Percentiles rank a stretch among this genome's conserved stretches.
Evolutionary conservation across 2,888 invertebrate genomes (phyloP).

Genomic region (Orthosia incerta): DNA sequence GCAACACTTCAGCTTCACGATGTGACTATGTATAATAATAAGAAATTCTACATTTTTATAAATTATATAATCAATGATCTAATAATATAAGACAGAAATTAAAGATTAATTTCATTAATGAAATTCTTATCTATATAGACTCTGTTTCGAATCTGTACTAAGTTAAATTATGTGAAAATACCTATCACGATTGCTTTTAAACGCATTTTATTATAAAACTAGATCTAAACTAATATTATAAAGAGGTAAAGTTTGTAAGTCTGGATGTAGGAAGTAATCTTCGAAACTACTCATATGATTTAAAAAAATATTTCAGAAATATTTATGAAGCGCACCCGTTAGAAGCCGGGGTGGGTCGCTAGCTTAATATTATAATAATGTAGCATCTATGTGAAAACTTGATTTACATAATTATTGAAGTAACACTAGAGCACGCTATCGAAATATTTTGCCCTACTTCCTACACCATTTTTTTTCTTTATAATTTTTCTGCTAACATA

Average conservation of each 20-base stretch:
- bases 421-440: slow-evolving; percentile 39
- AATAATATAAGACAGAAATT: no score
- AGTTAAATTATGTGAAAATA: slow-evolving; percentile 31
- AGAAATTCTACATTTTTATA: background rate
- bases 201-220: slow-evolving; percentile 68
- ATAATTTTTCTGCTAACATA: slow-evolving; percentile 55
- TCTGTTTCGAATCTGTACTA: slow-evolving; percentile 10
- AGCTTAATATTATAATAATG: slow-evolving; percentile 11
- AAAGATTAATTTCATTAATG: background rate
- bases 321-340: no score
- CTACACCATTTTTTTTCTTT: background rate
- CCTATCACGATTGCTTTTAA: slow-evolving; percentile 69
- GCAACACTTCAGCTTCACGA: background rate
- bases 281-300: no score
- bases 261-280: no score
- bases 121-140: background rate
- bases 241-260: no score
- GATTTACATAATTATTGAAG: slow-evolving; percentile 36
- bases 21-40: slow-evolving; percentile 3
- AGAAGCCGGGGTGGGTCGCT: no score
- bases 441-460: slow-evolving; percentile 39
- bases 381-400: slow-evolving; percentile 47
- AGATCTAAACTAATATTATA: slow-evolving; percentile 26
- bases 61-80: background rate
- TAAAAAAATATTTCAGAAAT: no score